phyloP scores from a whole-genome alignment of 2,113 vertebrate species.

The Neopipo cinnamomea region DNA sequence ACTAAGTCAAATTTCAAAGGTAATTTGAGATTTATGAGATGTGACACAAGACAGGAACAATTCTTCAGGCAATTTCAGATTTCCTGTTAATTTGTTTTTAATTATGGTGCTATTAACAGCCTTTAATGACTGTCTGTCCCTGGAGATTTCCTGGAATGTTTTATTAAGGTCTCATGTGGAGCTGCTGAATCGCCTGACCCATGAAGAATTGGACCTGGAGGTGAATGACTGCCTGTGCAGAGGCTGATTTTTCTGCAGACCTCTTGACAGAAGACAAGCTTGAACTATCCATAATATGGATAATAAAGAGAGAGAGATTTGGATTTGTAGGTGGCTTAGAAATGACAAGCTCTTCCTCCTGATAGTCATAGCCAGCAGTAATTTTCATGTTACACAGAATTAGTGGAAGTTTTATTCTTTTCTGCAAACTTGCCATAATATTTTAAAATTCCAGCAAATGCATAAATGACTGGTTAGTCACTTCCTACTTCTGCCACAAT shows the following conservation, averaged over 20 bases:
- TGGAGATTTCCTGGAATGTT: constrained; percentile 10
- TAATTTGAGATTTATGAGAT: constrained; percentile 35
- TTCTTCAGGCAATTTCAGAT: constrained; percentile 29
- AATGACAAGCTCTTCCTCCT: neutral
- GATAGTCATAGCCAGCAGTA: neutral
- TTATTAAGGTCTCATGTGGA: neutral
- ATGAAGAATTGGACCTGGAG: neutral
- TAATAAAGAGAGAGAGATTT: neutral
- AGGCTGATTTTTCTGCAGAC: neutral
- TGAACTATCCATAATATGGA: neutral
- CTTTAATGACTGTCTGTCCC: neutral
- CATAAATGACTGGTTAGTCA: neutral
- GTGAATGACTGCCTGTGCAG: neutral
- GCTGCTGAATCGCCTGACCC: neutral
- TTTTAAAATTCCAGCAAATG: neutral
- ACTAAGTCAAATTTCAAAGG: constrained; percentile 8
- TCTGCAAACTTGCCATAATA: neutral
- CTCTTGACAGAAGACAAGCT: neutral
- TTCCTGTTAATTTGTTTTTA: constrained; percentile 50
- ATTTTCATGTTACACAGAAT: neutral
- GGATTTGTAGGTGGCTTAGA: neutral
- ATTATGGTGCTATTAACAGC: constrained; percentile 16
- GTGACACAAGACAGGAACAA: constrained; percentile 20
- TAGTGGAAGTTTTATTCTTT: neutral
- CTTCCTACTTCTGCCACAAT: neutral